Evolutionary conservation across 2,888 invertebrate genomes (phyloP).

Genomic region (Neria commutata): DNA sequence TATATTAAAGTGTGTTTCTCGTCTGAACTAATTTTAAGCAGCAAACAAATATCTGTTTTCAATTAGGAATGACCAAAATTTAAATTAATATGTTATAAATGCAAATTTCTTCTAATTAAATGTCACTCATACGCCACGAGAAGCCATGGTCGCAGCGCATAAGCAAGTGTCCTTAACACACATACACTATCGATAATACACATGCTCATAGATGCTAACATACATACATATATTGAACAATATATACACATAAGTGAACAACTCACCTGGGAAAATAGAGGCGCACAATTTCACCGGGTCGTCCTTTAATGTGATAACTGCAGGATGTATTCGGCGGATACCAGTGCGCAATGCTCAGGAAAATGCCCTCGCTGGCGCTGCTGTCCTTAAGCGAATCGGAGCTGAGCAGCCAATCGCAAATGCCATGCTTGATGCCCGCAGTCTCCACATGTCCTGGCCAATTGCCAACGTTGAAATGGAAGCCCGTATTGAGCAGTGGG

Average conservation of each 20-base stretch:
- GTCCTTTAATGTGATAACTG: constrained; percentile 87
- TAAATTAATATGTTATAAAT: too few species aligned
- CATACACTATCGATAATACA: neutral
- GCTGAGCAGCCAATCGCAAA: constrained; percentile 87
- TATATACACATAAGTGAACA: neutral
- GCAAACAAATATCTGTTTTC: too few species aligned
- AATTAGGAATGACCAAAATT: too few species aligned
- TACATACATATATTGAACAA: neutral
- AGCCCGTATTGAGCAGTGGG: constrained; percentile 88
- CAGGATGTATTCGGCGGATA: constrained; percentile 92
- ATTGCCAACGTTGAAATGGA: constrained; percentile 93
- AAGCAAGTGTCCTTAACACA: neutral
- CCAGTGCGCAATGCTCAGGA: constrained; percentile 91
- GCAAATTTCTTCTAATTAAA: neutral
- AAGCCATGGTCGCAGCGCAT: neutral
- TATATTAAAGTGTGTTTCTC: too few species aligned
- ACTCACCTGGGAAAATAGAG: constrained; percentile 85
- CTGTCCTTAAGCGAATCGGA: constrained; percentile 79
- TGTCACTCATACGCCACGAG: neutral
- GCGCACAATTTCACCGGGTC: constrained; percentile 84
- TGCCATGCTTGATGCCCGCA: constrained; percentile 83
- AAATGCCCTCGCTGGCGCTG: constrained; percentile 85
- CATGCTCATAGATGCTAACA: neutral
- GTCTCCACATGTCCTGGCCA: constrained; percentile 94
- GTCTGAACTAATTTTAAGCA: too few species aligned